phyloP scores from a whole-genome alignment of 2,888 invertebrate species.

The Ecliptopera silaceata region DNA sequence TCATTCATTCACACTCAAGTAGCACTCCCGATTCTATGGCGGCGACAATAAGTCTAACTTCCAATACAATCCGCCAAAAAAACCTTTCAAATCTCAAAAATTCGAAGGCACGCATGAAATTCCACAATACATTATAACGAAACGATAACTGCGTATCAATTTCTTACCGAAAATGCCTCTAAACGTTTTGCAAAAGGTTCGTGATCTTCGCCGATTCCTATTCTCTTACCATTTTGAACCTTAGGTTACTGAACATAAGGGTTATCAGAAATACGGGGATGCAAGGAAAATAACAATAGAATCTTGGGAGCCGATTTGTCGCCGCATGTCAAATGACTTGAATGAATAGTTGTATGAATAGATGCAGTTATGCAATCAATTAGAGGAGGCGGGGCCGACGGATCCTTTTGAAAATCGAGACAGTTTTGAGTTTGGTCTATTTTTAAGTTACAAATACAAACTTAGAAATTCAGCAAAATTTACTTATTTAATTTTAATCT shows the following conservation, averaged over 20 bases:
- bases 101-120: conserved; percentile 72
- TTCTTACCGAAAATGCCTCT: conserved; percentile 41
- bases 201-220: conserved; percentile 21
- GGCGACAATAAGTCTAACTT: conserved; percentile 66
- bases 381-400: conserved; percentile 66
- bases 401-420: conserved; percentile 47
- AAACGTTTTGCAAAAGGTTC: conserved; percentile 35
- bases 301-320: conserved; percentile 68
- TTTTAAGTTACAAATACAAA: background rate
- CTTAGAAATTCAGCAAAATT: no score
- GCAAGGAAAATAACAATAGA: conserved; percentile 40
- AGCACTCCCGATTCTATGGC: conserved; percentile 52
- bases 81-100: conserved; percentile 32
- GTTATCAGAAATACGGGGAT: background rate
- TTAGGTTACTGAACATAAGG: background rate
- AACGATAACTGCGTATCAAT: conserved; percentile 64
- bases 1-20: conserved; percentile 56
- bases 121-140: conserved; percentile 65
- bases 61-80: conserved; percentile 25
- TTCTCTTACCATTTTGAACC: background rate
- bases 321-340: conserved; percentile 69
- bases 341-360: conserved; percentile 50
- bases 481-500: no score
- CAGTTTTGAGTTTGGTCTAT: conserved; percentile 24
- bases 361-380: conserved; percentile 78